phyloP scores from a whole-genome alignment of 1,140 invertebrate genomes.

The Melanaphis sacchari region DNA sequence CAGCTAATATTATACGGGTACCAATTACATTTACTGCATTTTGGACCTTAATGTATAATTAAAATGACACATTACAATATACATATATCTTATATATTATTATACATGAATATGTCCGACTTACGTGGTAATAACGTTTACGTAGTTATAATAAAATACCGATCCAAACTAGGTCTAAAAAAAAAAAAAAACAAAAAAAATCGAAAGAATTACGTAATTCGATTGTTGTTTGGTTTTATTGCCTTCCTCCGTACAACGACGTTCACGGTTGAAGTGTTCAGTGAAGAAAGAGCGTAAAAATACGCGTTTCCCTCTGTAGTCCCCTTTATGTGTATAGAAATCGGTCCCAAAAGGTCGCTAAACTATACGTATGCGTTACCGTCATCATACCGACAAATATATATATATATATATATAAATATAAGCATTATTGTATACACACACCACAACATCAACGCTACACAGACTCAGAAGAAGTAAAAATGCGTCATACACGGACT shows the following conservation, averaged over 20 bases:
- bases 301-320: background rate
- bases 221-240: slow-evolving; percentile 48
- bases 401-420: background rate
- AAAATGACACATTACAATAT: too few species aligned
- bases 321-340: slow-evolving; percentile 20
- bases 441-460: background rate
- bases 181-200: slow-evolving; percentile 7
- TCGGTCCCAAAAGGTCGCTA: slow-evolving; percentile 42
- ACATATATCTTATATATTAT: background rate
- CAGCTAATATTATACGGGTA: too few species aligned
- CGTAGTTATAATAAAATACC: background rate
- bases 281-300: slow-evolving; percentile 33
- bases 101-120: background rate
- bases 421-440: background rate
- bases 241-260: background rate
- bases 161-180: background rate
- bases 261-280: slow-evolving; percentile 38
- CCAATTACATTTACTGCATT: too few species aligned
- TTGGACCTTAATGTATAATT: too few species aligned
- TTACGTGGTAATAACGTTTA: background rate
- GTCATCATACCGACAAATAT: background rate
- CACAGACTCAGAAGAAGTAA: background rate
- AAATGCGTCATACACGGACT: background rate
- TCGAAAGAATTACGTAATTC: slow-evolving; percentile 39
- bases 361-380: background rate